Conservation (phyloP, 2,797 vertebrate genomes). For the Platalea minor region DNA sequence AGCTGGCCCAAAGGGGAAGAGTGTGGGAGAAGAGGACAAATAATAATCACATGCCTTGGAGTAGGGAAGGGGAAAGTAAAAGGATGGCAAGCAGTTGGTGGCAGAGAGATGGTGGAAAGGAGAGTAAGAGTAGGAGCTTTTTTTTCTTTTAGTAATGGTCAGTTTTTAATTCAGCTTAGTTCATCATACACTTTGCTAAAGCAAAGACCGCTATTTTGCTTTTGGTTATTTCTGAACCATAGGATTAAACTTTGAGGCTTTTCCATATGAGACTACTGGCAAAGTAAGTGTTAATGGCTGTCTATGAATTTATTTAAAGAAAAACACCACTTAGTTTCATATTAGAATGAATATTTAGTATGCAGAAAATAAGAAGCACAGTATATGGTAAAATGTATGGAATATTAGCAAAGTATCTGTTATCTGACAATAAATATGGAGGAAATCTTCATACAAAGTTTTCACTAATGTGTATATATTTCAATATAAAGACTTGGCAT, state of each 20-base stretch:
- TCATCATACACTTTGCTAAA: background rate
- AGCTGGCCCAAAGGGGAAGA: background rate
- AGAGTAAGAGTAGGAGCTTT: background rate
- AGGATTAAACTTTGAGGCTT: background rate
- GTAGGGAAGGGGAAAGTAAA: background rate
- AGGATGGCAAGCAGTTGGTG: background rate
- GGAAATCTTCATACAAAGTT: background rate
- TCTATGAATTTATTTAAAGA: background rate
- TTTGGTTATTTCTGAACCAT: background rate
- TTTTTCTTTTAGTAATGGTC: background rate
- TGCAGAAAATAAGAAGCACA: background rate
- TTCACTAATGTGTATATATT: background rate
- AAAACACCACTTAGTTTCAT: background rate
- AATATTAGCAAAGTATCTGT: background rate
- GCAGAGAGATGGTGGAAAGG: background rate
- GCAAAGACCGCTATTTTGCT: background rate
- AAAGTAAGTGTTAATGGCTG: background rate
- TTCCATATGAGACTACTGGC: background rate
- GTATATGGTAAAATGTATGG: background rate
- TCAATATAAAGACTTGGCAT: background rate
- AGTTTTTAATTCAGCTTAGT: background rate
- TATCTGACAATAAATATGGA: background rate
- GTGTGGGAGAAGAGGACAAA: background rate
- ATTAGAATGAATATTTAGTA: background rate
- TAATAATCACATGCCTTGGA: background rate